Evolutionary conservation across 37 sponge, comb jelly and placozoan genomes (phyloP), one percentile per base, ranked within the genome.

Genomic region (Axinella damicornis): DNA sequence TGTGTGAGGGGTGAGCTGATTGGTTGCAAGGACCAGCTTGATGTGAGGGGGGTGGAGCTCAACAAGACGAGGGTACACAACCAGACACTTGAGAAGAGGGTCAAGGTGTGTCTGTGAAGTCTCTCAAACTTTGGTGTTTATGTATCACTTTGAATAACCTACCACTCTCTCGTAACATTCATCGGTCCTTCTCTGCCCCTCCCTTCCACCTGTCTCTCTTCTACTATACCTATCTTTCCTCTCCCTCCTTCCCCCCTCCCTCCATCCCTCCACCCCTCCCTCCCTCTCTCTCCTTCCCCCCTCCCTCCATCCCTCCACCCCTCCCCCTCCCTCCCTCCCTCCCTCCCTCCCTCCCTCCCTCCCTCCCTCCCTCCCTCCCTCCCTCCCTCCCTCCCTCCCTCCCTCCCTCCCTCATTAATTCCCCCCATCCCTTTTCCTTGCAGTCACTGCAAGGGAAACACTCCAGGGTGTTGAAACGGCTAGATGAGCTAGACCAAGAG

Each of bases 401-500:
- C 62, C n/a, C 62, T 25, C 62, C n/a, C n/a, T 61, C 62, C 62
- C 14, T 14, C 5, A 2, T 14, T 6, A 6, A 5, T 27, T 5
- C 62, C 27, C 14, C n/a, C 62, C 27, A 12, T 9, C 4, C 46
- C 46, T 46, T 46, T 9, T 46, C 24, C 16, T 9, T 31, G n/a
- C 2, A 40, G 20, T 21, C 53, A 5, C 2, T 22, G 25, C 53
- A 36, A 53, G 24, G 41, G 32, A 89, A 83, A 63, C 83, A 89
- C 30, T 62, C 87, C n/a, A 22, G 21, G 1, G 35, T 89, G 63
- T 52, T 89, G 78, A 5, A 6, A 0, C 69, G 69, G 24, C 60
- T 91, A 40, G 87, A 77, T 57, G 78, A 86, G 65, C 32, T 86
- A 59, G 77, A 77, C 27, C 38, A 65, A 34, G 82, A 74, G 71